Evolutionary conservation across 2,797 vertebrate species (phyloP), one percentile per base, ranked within the genome.

Genomic region (Oryzias dopingdopingensis): DNA sequence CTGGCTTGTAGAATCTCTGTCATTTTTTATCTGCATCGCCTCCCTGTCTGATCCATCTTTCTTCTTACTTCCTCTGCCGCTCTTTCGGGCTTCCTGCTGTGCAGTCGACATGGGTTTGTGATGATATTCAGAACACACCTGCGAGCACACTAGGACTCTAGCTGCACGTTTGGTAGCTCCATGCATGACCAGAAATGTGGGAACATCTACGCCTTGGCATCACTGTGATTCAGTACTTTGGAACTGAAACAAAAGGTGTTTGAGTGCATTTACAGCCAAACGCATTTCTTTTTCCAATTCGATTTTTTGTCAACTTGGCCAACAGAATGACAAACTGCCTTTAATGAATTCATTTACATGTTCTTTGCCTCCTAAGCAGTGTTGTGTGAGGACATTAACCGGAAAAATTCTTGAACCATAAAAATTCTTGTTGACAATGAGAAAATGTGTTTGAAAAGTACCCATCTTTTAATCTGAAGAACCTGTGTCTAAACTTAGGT

Each of bases 1-100:
- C 78, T 49, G n/a, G 18, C 74, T 72, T 52, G 8, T 54, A 49
- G 71, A 60, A 77, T 79, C 65, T 70, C 69, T 72, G 64, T 73
- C 79, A 57, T 82, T 76, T 80, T 37, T 83, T 80, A 85, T 88
- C 82, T 86, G 65, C 1, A 72, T 74, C 56, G 7, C 56, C 59
- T 49, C 56, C 59, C 61, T 7, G 65, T 76, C 78, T 75, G 70
- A 80, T 81, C 63, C 51, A 42, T 43, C 57, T 62, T 70, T 67
- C 67, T 43, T 61, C 56, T 50, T 53, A 62, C 57, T 49, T 62
- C 56, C 52, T 52, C 65, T 55, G 52, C 49, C 50, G 20, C 65
- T 70, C 52, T 60, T 42, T 42, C 57, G 41, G 62, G 57, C 52
- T 17, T 64, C 65, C 61, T 57, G 54, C 49, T 42, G 46, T 45